Base-by-base conservation (phyloP, 1,140 invertebrate species). In the Bombyx mandarina region DNA sequence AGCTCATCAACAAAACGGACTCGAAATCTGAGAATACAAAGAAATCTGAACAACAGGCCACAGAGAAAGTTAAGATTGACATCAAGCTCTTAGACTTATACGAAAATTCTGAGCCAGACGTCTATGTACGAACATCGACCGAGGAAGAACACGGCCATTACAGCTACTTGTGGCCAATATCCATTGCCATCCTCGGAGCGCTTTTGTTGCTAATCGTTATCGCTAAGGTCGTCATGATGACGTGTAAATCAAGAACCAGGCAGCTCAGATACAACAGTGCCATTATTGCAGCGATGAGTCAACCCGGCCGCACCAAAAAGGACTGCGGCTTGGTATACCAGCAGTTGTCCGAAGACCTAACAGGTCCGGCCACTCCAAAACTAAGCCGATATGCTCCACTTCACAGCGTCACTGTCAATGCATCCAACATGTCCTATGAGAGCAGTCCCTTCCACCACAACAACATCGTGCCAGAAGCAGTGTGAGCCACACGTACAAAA, bases 381-480 rank as follows among this genome's bases (percentile, higher is more conserved):
- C 79, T 90, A 54, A 90, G 83, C 79, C 88, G 89, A 76, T 90
- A 91, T 66, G 79, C 81, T 57, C 89, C 89, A 65, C 62, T 87
- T 26, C 79, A 75, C 62, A 89, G 52, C 77, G 90, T 70, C 75
- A 88, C 89, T 8, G 90, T 90, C 56, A 86, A 90, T 10, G 88
- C 89, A 43, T 89, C 89, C 59, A 84, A 85, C 66, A 73, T 86
- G 74, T 91, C 90, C 48, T 91, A 91, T 60, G 90, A 90, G 45
- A 91, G 90, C 71, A 91, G 90, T 75, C 90, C 90, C 26, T 91
- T 91, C 82, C 90, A 91, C 64, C 90, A 91, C 74, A 89, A 88
- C 67, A 91, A 91, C 71, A 91, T 91, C 58, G 90, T 91, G 57
- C 90, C 91, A 52, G 90, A 91, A 67, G 90, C 89, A 65, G 90